Percentiles rank a stretch among this genome's conserved stretches.
Evolutionary conservation across 2,113 vertebrate species (phyloP).

Genomic region (Rhea americana): DNA sequence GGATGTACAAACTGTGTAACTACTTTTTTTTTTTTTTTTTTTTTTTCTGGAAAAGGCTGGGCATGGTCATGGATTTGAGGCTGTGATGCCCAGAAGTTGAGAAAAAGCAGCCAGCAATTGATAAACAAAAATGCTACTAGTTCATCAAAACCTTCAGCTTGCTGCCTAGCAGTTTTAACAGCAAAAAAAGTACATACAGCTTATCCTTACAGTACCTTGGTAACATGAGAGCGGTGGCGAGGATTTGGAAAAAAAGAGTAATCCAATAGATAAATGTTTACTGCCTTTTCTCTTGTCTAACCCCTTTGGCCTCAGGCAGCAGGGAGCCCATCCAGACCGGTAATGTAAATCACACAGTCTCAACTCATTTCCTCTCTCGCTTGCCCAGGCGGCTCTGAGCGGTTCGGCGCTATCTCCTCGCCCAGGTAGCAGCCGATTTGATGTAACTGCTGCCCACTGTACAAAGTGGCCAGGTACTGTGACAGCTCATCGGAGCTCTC

Average conservation of each 20-base stretch:
- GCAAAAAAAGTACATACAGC: fast-evolving
- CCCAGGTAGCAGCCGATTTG: background rate
- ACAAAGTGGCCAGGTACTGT: constrained; percentile 60
- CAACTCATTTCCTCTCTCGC: background rate
- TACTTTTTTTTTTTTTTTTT: background rate
- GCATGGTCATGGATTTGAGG: background rate
- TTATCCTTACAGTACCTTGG: background rate
- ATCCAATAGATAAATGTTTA: constrained; percentile 28
- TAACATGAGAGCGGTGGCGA: background rate
- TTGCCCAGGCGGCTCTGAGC: fast-evolving
- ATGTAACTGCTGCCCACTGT: constrained; percentile 14
- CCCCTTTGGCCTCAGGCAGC: background rate
- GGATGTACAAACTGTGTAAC: background rate
- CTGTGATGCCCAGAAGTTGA: background rate
- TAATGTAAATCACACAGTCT: background rate
- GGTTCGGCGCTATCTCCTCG: background rate
- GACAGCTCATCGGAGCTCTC: constrained; percentile 51
- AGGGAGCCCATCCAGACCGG: background rate
- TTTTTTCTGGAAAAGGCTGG: background rate
- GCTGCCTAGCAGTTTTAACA: background rate
- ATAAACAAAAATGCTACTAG: background rate
- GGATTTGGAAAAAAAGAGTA: background rate
- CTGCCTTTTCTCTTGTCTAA: background rate
- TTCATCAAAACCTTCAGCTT: constrained; percentile 2
- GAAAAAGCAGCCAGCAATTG: background rate